Base-by-base conservation (phyloP, 2,113 vertebrate species). In the Cichladusa arquata region DNA sequence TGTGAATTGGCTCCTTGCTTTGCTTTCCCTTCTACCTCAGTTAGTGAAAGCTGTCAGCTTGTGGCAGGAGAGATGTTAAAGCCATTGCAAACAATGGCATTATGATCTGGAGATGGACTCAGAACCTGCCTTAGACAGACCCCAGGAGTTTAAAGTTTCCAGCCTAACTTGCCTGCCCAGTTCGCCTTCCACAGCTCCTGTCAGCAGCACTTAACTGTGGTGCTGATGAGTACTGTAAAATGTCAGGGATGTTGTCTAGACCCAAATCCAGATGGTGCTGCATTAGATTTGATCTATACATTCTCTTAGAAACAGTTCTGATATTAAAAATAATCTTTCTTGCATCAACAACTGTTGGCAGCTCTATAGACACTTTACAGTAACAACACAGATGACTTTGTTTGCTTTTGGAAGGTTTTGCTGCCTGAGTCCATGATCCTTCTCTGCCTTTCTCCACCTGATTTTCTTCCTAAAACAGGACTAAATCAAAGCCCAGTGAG, bases 391-490 rank as follows among this genome's bases (percentile, higher is more conserved):
- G 70, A 51, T 2, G 1, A 38, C 42, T 89, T 81, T 82, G 57
- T 91, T 95, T 91, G 50, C 40, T 76, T 76, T 87, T 87, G 50
- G 42, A 90, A 85, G 40, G 61, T 61, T 95, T 88, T 88, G n/a
- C 65, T 84, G 29, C 54, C 28, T 0, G 0, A 53, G 61, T 81
- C 42, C 18, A 9, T 40, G 16, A 15, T 84, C 29, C 26, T 66
- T 86, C 65, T 26, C 38, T 90, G 62, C 36, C 54, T 77, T 86
- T 72, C 25, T 45, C 38, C 25, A 29, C 23, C 5, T 4, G 2
- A 2, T 26, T 38, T 67, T 79, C 58, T 77, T 19, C 23, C 6
- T 53, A 2, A 50, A 69, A 18, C 8, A 77, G 33, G 19, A 33
- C 31, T 81, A 77, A n/a, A 61, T 69, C 16, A 60, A 91, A 73